Evolutionary conservation across 1,140 invertebrate species (phyloP), one percentile per base, ranked within the genome.

Genomic region (Telenomus remus): DNA sequence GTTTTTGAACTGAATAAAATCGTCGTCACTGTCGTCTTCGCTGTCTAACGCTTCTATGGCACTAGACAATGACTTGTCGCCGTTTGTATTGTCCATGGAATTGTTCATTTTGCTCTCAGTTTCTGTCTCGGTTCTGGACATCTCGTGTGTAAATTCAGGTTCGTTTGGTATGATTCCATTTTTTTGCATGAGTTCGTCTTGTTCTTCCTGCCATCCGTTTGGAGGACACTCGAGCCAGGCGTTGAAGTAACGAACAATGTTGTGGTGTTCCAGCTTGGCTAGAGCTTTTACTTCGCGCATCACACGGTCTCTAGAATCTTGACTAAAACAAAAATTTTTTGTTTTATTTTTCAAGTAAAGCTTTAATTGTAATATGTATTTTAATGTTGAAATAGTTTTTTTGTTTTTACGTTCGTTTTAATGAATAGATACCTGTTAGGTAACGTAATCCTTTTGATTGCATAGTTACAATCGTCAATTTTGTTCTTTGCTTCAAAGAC

Each of bases 401-500:
- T 55, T 46, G 19, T 35, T 12, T 39, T 39, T 4, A 39, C 9
- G 3, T 39, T 39, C 8, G 3, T 39, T 39, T 3, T 39, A 39
- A 9, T 4, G 8, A 4, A 4, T 39, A 27, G 14, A 47, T 86
- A 95, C 94, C 91, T 94, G 78, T 94, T 94, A 9, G 96, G 95
- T 60, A 98, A 87, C 6, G 92, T 91, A 48, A 99, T 98, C 80
- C 97, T 91, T 89, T 99, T 99, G 0, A 99, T 93, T 14, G 98
- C 98, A 89, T 99, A 99, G 73, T 93, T 91, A 80, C 95, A 94
- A 81, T 98, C 95, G 85, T 99, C 98, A 55, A 98, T 93, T 87
- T 96, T 97, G 85, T 99, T 98, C 83, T 91, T 94, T 0, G 95
- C 96, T 86, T 98, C 95, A 88, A 98, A 99, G 0, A 99, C 98